phyloP scores from a whole-genome alignment of 2,888 invertebrate genomes.

The Subacronicta megacephala region DNA sequence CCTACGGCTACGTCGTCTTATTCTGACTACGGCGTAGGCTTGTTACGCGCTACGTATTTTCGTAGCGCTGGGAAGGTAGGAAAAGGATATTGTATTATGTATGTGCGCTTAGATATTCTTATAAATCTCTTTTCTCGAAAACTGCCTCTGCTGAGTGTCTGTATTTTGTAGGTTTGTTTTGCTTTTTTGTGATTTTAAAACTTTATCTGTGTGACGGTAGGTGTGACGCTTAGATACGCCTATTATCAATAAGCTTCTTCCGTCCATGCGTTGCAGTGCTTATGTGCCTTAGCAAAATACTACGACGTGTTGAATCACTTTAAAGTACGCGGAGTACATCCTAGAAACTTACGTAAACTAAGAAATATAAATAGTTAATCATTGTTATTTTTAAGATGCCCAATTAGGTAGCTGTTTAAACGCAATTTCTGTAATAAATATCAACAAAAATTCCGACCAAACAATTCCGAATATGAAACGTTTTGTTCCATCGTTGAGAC shows the following conservation, averaged over 20 bases:
- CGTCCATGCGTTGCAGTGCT: background rate
- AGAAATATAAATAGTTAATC: background rate
- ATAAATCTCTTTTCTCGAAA: constrained; percentile 12
- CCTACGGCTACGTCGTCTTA: constrained; percentile 35
- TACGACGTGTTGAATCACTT: too few relatives aligned
- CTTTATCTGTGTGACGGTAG: too few relatives aligned
- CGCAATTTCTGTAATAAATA: constrained; percentile 13
- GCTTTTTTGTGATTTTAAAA: background rate
- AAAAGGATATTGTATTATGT: constrained; percentile 26
- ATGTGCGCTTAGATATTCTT: constrained; percentile 38
- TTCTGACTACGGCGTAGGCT: constrained; percentile 57
- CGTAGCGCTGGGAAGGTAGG: constrained; percentile 47
- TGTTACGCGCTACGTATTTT: constrained; percentile 53
- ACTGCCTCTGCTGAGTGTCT: background rate
- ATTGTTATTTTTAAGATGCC: background rate
- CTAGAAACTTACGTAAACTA: background rate
- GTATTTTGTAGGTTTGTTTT: background rate
- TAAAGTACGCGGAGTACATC: background rate
- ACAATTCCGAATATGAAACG: constrained; percentile 30
- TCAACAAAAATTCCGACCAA: constrained; percentile 10
- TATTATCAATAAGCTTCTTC: too few relatives aligned
- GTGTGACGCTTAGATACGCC: too few relatives aligned
- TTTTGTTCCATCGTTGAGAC: constrained; percentile 44
- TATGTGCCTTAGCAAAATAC: too few relatives aligned
- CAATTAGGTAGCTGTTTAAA: background rate